These are phyloP conservation scores for Clarias magur DNA, from an alignment of 2,113 vertebrate species.

Conservation along the genomic window DNA sequence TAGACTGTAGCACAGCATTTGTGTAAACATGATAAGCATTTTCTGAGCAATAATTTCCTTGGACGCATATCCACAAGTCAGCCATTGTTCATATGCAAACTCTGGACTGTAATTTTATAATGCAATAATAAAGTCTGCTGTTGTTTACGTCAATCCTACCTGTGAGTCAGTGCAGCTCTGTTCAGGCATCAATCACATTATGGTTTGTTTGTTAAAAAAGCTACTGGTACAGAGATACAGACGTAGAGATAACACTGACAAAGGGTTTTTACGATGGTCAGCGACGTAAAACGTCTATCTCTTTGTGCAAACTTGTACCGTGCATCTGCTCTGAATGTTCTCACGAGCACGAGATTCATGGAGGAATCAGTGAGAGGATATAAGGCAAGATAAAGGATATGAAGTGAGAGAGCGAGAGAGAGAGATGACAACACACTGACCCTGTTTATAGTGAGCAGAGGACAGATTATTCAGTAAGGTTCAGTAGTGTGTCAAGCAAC, in stretches of 20 bases:
- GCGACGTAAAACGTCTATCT: slow-evolving; percentile 41
- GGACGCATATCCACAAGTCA: not conserved
- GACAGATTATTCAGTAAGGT: slow-evolving; percentile 44
- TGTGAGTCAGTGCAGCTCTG: not conserved
- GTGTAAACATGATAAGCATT: not conserved
- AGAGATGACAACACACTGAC: slow-evolving; percentile 25
- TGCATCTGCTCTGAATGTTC: slow-evolving; percentile 34
- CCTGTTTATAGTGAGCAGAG: slow-evolving; percentile 48
- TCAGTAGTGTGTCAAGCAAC: not conserved
- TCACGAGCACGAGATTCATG: slow-evolving; percentile 7
- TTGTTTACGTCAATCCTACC: slow-evolving; percentile 1
- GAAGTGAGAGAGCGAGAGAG: not conserved
- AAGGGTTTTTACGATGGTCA: slow-evolving; percentile 1
- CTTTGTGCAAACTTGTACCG: slow-evolving; percentile 23
- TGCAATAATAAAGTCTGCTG: not conserved
- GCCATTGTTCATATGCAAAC: not conserved
- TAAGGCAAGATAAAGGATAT: slow-evolving; percentile 43
- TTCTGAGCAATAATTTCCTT: not conserved
- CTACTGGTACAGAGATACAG: slow-evolving; percentile 34
- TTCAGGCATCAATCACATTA: slow-evolving; percentile 21
- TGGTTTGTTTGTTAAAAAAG: slow-evolving; percentile 25
- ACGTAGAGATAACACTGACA: slow-evolving; percentile 24
- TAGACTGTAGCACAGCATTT: not conserved
- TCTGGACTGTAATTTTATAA: not conserved
- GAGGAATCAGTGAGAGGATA: slow-evolving; percentile 46